Conservation (phyloP, 2,888 invertebrate genomes). For the Harpagoxenus sublaevis region DNA sequence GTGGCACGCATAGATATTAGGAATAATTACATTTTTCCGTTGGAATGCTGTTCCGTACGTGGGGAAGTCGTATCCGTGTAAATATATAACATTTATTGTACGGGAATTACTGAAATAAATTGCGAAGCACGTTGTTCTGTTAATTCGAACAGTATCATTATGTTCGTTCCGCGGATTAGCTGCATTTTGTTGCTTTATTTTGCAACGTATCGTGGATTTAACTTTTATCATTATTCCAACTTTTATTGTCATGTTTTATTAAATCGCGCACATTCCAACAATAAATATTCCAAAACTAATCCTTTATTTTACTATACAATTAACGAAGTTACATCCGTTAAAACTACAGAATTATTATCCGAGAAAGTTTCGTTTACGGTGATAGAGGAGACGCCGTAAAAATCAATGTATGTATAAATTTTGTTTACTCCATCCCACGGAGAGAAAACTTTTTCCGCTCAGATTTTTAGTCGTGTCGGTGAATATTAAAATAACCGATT, state of each 20-base stretch:
- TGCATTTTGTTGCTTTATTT: neutral
- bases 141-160: constrained; percentile 18
- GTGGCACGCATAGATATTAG: constrained; percentile 65
- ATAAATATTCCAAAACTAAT: neutral
- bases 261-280: neutral
- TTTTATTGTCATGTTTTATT: neutral
- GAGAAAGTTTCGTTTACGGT: neutral
- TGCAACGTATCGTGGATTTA: neutral
- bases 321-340: neutral
- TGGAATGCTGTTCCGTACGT: constrained; percentile 55
- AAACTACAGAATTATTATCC: constrained; percentile 3
- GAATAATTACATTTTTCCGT: constrained; percentile 76
- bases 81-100: constrained; percentile 29
- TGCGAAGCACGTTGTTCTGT: constrained; percentile 1
- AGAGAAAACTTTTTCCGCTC: neutral
- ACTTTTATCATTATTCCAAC: neutral
- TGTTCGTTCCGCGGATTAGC: neutral
- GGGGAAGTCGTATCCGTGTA: neutral
- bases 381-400: neutral
- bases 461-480: neutral
- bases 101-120: constrained; percentile 23
- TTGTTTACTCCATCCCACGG: neutral
- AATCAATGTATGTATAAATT: neutral
- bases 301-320: neutral
- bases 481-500: constrained; percentile 51